Base-by-base conservation (phyloP, 2,888 invertebrate species). In the Acleris sparsana region DNA sequence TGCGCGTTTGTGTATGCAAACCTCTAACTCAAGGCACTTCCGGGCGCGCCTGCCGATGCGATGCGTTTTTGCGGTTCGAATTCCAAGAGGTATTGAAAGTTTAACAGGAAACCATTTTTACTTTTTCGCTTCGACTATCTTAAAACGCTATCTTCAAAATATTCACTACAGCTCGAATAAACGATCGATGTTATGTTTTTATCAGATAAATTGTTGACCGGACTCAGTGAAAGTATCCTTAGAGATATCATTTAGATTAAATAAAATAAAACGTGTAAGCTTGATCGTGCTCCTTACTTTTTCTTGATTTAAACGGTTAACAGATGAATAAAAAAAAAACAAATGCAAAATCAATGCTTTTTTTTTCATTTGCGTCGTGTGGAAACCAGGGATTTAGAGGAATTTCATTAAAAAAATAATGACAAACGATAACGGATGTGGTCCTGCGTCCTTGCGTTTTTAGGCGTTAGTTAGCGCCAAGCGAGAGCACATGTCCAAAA, bases 401-500 rank as follows among this genome's bases (percentile, higher is more conserved):
- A 66, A 65, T 65, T 60, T 65, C 59, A 61, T 29, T 20, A 53
- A 60, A 71, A 83, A 82, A 85, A 85, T 84, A 77, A 82, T 85
- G 86, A 85, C 84, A 85, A 87, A 84, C 86, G 84, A 78, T 82
- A 85, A 86, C 87, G 88, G 87, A 87, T 88, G 86, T 86, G 75
- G 80, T 80, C 80, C 77, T 80, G 75, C 78, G 82, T 84, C 85
- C 81, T 84, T 84, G 75, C 73, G 80, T 84, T 86, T 88, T 86
- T 84, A 80, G 83, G 82, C 80, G 84, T 85, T 86, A 86, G 88
- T 88, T 88, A 85, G 86, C 83, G 78, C 81, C 85, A 80, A 85
- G 84, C 79, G 83, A 84, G 84, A 88, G 89, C 91, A 92, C 89
- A 89, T 92, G 91, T 89, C 89, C 86, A 85, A 91, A 92, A 92